Percentiles rank a stretch among this genome's conserved stretches.
Evolutionary conservation across 1,140 invertebrate genomes (phyloP).

Genomic region (Aporrectodea caliginosa): DNA sequence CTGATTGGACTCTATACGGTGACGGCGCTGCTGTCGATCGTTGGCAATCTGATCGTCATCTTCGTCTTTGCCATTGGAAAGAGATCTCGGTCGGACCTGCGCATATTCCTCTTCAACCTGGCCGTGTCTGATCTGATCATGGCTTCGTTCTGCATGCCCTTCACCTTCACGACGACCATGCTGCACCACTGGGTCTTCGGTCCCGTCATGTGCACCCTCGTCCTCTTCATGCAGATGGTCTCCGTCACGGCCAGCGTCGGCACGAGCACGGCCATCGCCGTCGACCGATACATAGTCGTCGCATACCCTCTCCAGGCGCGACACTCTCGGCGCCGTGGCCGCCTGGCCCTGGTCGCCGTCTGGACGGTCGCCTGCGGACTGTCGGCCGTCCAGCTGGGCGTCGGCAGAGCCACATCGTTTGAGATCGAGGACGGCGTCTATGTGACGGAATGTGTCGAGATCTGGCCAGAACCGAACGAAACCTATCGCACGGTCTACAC

Average conservation of each 20-base stretch:
- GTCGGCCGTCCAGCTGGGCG: conserved; percentile 55
- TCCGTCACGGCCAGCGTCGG: conserved; percentile 48
- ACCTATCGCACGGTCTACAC: conserved; percentile 52
- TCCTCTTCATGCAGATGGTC: conserved; percentile 46
- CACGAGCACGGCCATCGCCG: conserved; percentile 53
- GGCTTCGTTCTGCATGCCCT: conserved; percentile 55
- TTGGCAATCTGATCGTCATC: conserved; percentile 48
- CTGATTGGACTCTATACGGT: conserved; percentile 46
- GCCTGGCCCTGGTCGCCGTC: conserved; percentile 53
- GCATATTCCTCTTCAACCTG: conserved; percentile 74
- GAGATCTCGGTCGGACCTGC: conserved; percentile 45
- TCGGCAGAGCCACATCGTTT: conserved; percentile 43
- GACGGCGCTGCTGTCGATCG: conserved; percentile 42
- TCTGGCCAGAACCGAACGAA: conserved; percentile 43
- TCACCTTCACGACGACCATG: conserved; percentile 49
- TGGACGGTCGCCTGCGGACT: conserved; percentile 56
- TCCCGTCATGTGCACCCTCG: conserved; percentile 47
- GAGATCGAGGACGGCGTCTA: neutral
- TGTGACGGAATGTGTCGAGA: conserved; percentile 39
- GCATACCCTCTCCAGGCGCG: conserved; percentile 44
- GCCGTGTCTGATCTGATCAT: conserved; percentile 57
- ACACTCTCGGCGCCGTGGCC: conserved; percentile 34
- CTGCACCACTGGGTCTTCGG: conserved; percentile 50
- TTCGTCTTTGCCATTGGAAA: conserved; percentile 46
- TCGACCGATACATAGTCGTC: conserved; percentile 49